Conservation (phyloP, 2,888 invertebrate genomes). For the Nycteola revayana region DNA sequence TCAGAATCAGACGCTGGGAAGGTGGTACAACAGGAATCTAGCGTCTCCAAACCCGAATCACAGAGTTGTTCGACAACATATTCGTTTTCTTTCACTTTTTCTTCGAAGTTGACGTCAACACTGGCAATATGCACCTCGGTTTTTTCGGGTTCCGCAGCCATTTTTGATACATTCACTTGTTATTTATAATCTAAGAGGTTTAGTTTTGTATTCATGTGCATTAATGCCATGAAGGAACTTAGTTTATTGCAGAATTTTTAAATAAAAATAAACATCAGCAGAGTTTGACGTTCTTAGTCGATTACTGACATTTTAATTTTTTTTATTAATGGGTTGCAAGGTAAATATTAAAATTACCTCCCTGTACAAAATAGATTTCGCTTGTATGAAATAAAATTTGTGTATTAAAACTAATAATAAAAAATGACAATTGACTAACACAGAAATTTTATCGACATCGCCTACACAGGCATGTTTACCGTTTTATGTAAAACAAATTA, state of each 20-base stretch:
- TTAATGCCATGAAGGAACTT: slow-evolving; percentile 46
- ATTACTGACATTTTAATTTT: neutral
- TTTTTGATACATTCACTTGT: slow-evolving; percentile 36
- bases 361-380: too few relatives aligned
- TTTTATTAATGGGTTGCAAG: too few relatives aligned
- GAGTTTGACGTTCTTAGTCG: slow-evolving; percentile 31
- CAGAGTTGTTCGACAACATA: slow-evolving; percentile 39
- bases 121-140: slow-evolving; percentile 46
- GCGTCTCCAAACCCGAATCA: slow-evolving; percentile 57
- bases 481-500: too few relatives aligned
- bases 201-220: slow-evolving; percentile 23
- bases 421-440: too few relatives aligned
- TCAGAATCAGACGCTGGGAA: slow-evolving; percentile 43
- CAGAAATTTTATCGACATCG: too few relatives aligned
- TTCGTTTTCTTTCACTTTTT: slow-evolving; percentile 49
- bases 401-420: too few relatives aligned
- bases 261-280: slow-evolving; percentile 59
- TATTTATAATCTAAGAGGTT: slow-evolving; percentile 33
- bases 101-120: slow-evolving; percentile 61
- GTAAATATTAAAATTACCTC: too few relatives aligned
- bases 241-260: slow-evolving; percentile 38
- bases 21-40: slow-evolving; percentile 41
- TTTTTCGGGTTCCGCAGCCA: slow-evolving; percentile 50
- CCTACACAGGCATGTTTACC: too few relatives aligned
- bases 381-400: too few relatives aligned